Evolutionary conservation across 2,888 invertebrate genomes (phyloP), one percentile per base, ranked within the genome.

Genomic region (Thelaira solivaga): DNA sequence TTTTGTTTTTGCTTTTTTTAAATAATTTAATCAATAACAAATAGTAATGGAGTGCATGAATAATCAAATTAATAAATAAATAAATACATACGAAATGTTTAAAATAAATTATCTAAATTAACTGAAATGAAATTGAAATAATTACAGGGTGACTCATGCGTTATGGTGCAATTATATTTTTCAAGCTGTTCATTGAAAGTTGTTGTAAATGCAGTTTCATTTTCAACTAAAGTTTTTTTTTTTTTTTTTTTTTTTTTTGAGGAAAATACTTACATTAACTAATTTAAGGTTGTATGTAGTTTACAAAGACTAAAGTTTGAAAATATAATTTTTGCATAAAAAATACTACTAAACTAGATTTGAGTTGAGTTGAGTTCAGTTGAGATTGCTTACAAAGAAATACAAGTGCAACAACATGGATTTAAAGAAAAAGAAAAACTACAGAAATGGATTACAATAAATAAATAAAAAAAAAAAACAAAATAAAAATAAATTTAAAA

Each of bases 81-180:
- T n/a, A n/a, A n/a, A n/a, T n/a, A n/a, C n/a, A n/a, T n/a, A n/a
- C n/a, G 45, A 53, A 34, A 29, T 39, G 26, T 11, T 36, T n/a
- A 55, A 72, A 26, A 13, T 36, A 45, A 53, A 3, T 53, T 53
- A 6, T n/a, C 41, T 45, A 49, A 71, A 61, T 31, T 69, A 62
- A 47, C 39, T 34, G 6, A 31, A 59, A 29, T 47, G 18, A 41
- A 67, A 18, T 41, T 34, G 10, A 59, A 61, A 57, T 51, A 72
- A 72, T 65, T 69, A 73, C 68, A 77, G 87, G 88, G 87, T 89
- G 89, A 88, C 88, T 88, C 89, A 88, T 89, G 88, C 89, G 83
- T 87, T 86, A 85, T 85, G 88, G 89, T 89, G 89, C 89, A 89
- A 89, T 88, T 89, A 88, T 88, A 88, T 88, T 88, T 88, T 87